Evolutionary conservation across 2,888 invertebrate species (phyloP), one percentile per base, ranked within the genome.

Genomic region (Eupithecia centaureata): DNA sequence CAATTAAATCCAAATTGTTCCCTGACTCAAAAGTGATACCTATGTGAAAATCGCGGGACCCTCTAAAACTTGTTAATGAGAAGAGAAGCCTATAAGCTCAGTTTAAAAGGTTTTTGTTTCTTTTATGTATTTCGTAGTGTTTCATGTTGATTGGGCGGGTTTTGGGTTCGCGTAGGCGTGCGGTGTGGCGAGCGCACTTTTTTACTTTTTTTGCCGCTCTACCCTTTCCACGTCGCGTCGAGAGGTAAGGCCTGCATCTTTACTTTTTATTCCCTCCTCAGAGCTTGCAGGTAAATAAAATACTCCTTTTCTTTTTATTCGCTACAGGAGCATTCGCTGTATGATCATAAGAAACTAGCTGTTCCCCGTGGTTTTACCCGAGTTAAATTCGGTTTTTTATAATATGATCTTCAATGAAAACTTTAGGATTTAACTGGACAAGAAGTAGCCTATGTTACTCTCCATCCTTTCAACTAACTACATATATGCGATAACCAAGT

Each of bases 241-340:
- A 57, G 25, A 63, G 73, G 81, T 81, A 82, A 52, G 72, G 81
- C 81, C 82, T 86, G 85, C 47, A 57, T 18, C 84, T 87, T 81
- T 69, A 67, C 87, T 88, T 86, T 83, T 79, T 77, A 80, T 84
- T 82, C 84, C 82, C 79, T 76, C 79, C 79, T 82, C 83, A 83
- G 80, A 79, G 76, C 79, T 84, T 86, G 87, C 90, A 91, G 90
- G 92, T 92, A 91, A 86, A 90, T 90, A 86, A 78, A 79, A 79
- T 52, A 25, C 80, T 88, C 65, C 85, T 88, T 88, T 89, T 86
- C 85, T 86, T 87, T 89, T 84, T 78, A 83, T 86, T 87, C 82
- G 83, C 81, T 73, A 81, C 77, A 79, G 79, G 76, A 81, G 81
- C 32, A 18, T 32, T 28, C 22, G 18, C 30, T 54, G 59, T 73